A percentile compares a stretch with the other conserved stretches of the same genome.
Evolutionary conservation across 1,140 invertebrate species (phyloP).

Genomic region (Spodoptera frugiperda): DNA sequence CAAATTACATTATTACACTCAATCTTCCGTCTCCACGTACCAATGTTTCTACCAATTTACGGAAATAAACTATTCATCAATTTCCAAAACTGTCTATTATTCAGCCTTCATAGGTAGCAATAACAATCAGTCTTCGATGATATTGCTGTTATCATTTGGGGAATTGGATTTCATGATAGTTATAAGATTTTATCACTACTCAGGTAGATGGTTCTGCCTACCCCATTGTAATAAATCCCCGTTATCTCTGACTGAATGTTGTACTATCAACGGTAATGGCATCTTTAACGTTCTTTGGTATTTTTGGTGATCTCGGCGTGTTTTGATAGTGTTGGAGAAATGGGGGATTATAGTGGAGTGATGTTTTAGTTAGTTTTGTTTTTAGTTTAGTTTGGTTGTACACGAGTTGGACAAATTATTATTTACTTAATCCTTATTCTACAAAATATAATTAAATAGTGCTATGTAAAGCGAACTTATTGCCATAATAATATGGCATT

Average conservation of each 20-base stretch:
- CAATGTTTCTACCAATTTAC: too few relatives aligned
- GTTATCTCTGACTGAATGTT: not conserved
- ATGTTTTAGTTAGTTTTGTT: too few relatives aligned
- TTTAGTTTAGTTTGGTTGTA: too few relatives aligned
- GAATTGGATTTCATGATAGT: not conserved
- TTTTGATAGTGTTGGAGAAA: not conserved
- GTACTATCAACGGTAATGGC: not conserved
- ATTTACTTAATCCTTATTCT: too few relatives aligned
- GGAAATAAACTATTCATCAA: not conserved
- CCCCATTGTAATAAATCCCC: not conserved
- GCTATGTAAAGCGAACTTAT: too few relatives aligned
- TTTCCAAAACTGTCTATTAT: not conserved
- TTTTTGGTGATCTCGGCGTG: not conserved
- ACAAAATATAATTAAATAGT: too few relatives aligned
- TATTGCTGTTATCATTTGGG: slow-evolving; percentile 13
- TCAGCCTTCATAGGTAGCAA: not conserved
- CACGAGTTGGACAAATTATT: too few relatives aligned
- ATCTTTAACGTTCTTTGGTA: not conserved
- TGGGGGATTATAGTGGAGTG: not conserved
- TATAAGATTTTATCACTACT: slow-evolving; percentile 26
- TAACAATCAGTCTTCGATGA: slow-evolving; percentile 1
- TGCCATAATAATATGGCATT: too few relatives aligned
- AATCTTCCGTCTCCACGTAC: not conserved
- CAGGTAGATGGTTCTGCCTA: slow-evolving; percentile 4
- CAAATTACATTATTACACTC: too few relatives aligned